A percentile compares a stretch with the other conserved stretches of the same genome.
phyloP scores from a whole-genome alignment of 37 sponge, comb jelly and placozoan species.

The Cliona cf. orientalis region DNA sequence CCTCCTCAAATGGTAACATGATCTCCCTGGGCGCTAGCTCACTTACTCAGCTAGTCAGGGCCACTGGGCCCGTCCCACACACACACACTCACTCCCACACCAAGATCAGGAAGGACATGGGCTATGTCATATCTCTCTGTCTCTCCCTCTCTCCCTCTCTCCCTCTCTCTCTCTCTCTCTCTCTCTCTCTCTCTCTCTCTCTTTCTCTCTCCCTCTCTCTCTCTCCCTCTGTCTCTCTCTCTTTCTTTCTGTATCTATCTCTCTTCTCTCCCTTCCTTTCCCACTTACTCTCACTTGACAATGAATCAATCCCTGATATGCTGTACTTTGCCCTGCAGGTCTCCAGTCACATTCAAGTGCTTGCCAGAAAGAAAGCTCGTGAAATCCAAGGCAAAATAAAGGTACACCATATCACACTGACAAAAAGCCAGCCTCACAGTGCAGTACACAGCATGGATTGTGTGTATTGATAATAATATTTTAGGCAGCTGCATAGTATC shows the following conservation, averaged over 20 bases:
- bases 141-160: too few relatives aligned
- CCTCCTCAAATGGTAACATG: too few relatives aligned
- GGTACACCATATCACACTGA: constrained; percentile 41
- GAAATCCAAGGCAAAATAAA: constrained; percentile 96
- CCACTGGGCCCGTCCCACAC: background rate
- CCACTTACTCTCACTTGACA: background rate
- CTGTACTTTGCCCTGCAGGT: constrained; percentile 85
- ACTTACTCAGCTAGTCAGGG: too few relatives aligned
- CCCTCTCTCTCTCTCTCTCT: background rate
- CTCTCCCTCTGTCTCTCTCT: background rate
- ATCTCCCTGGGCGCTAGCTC: too few relatives aligned
- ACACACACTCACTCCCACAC: background rate
- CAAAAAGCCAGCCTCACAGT: too few relatives aligned
- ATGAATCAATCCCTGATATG: too few relatives aligned
- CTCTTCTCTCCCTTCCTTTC: background rate
- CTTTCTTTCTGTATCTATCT: background rate
- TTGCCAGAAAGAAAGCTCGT: constrained; percentile 93
- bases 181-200: constrained; percentile 22
- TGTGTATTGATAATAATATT: too few relatives aligned
- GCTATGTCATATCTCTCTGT: too few relatives aligned
- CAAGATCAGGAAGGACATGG: too few relatives aligned
- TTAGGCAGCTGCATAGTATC: too few relatives aligned
- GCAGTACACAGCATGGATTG: too few relatives aligned
- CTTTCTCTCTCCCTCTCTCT: constrained; percentile 20
- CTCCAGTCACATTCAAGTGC: constrained; percentile 98